phyloP scores from a whole-genome alignment of 2,797 vertebrate species.

The Lagorchestes hirsutus region DNA sequence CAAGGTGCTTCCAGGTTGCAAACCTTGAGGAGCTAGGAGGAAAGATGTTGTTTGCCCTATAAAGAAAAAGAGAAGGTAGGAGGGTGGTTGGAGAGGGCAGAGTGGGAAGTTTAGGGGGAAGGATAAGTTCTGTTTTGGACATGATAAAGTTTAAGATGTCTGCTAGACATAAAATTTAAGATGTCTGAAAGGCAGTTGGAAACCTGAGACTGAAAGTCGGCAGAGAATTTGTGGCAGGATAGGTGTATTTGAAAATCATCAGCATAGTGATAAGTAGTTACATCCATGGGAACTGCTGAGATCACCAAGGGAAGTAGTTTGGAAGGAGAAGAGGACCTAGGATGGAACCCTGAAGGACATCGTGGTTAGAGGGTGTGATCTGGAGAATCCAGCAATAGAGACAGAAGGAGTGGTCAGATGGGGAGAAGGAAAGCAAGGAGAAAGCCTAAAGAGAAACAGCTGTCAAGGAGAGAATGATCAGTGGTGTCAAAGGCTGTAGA shows the following conservation, averaged over 20 bases:
- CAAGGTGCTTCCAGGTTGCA: neutral
- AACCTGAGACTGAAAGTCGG: neutral
- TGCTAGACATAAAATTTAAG: neutral
- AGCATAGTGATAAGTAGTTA: neutral
- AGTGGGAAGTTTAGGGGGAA: neutral
- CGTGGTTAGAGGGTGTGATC: neutral
- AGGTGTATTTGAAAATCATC: neutral
- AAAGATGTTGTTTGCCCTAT: neutral
- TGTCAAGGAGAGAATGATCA: neutral
- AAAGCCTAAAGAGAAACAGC: neutral
- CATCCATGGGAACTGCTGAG: neutral
- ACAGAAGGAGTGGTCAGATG: neutral
- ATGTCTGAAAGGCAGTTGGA: neutral
- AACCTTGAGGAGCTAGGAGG: neutral
- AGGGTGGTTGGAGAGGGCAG: neutral
- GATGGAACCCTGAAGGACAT: neutral
- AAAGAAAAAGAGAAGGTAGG: neutral
- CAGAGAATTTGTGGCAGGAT: neutral
- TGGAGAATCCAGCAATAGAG: neutral
- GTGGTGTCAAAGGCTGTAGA: neutral
- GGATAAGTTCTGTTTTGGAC: neutral
- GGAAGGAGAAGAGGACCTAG: neutral
- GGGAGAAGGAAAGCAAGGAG: neutral
- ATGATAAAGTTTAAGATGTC: neutral
- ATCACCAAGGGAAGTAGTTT: neutral